These are phyloP conservation scores for Tupaia chinensis DNA, from an alignment of 2,113 vertebrate species.

Conservation along the genomic window DNA sequence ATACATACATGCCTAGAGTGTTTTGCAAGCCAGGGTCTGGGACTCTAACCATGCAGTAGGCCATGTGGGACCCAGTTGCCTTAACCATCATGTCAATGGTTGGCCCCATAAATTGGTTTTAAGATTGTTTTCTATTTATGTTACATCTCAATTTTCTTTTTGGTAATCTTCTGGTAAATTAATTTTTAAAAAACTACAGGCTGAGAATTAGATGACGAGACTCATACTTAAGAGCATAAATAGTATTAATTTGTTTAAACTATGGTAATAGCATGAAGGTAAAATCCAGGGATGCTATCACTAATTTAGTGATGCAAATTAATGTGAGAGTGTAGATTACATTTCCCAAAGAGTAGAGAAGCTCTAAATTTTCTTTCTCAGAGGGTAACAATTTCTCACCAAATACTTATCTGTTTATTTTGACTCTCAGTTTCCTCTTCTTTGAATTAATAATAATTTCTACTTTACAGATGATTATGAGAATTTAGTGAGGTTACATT, in stretches of 20 bases:
- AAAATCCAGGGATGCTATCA: background rate
- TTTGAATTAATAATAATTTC: conserved; percentile 22
- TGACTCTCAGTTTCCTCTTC: background rate
- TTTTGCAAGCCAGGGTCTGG: no score
- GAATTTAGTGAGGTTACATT: background rate
- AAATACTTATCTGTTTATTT: background rate
- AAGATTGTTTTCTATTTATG: background rate
- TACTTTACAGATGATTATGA: background rate
- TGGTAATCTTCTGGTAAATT: background rate
- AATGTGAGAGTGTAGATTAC: background rate
- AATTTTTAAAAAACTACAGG: background rate
- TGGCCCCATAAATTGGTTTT: conserved; percentile 1
- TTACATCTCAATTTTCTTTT: background rate
- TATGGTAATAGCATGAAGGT: background rate
- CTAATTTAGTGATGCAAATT: background rate
- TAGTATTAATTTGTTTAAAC: background rate
- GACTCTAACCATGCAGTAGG: no score
- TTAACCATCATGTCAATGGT: no score
- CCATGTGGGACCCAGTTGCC: no score
- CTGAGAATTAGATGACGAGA: background rate
- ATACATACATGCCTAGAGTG: no score
- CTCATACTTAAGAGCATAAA: background rate
- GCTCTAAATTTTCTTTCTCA: background rate
- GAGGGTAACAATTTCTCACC: background rate
- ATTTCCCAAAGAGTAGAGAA: background rate